Conservation (phyloP, 2,888 invertebrate genomes). For the Neoitamus cyanurus region DNA sequence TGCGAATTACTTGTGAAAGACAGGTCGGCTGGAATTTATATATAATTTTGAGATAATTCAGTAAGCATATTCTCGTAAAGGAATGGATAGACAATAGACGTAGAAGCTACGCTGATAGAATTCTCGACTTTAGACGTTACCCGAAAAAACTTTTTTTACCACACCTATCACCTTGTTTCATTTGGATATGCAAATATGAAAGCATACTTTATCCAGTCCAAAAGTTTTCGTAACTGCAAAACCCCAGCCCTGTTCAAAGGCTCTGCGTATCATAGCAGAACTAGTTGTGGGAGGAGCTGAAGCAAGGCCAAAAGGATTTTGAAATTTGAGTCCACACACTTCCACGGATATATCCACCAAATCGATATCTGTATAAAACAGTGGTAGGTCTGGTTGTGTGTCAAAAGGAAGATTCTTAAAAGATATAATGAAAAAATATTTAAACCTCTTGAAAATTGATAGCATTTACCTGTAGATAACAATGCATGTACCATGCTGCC, state of each 20-base stretch:
- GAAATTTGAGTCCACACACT: constrained; percentile 92
- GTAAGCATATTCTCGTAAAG: too few species aligned
- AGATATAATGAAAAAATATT: neutral
- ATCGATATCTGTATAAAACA: constrained; percentile 93
- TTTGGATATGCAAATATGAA: neutral
- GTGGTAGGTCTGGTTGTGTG: constrained; percentile 80
- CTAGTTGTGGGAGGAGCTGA: constrained; percentile 97
- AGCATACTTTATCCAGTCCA: constrained; percentile 86
- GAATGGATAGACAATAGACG: too few species aligned
- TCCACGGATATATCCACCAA: constrained; percentile 93
- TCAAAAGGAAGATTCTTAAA: constrained; percentile 72
- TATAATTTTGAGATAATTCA: too few species aligned
- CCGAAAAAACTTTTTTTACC: too few species aligned
- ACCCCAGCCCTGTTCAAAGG: constrained; percentile 97
- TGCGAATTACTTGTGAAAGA: too few species aligned
- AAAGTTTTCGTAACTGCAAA: constrained; percentile 99
- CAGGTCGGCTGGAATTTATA: too few species aligned
- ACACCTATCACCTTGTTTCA: neutral
- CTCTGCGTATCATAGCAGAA: constrained; percentile 92
- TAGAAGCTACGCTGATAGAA: too few species aligned
- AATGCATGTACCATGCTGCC: constrained; percentile 95
- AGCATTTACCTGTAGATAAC: constrained; percentile 80
- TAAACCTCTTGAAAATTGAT: neutral
- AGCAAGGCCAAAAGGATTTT: constrained; percentile 97
- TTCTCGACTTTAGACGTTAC: too few species aligned